Conservation (phyloP, 2,797 vertebrate species). For the Mus spretus region DNA sequence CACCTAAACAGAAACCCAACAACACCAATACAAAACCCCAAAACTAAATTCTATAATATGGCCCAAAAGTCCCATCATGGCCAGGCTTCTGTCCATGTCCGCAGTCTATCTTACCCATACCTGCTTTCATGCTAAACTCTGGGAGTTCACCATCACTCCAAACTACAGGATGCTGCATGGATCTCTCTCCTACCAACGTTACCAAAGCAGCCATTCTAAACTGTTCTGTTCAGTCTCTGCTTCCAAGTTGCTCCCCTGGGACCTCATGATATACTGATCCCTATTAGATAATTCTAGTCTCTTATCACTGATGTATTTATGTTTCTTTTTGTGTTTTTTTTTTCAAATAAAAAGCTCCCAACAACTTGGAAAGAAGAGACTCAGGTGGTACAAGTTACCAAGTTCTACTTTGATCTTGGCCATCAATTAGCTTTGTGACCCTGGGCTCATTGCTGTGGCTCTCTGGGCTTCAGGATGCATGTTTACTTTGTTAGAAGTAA, state of each 20-base stretch:
- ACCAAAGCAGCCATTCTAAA: not conserved
- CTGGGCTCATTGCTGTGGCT: constrained; percentile 7
- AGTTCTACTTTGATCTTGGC: not conserved
- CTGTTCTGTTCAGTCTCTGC: not conserved
- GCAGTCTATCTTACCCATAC: accelerated
- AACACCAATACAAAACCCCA: not conserved
- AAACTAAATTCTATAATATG: not conserved
- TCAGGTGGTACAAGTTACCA: not conserved
- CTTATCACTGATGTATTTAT: not conserved
- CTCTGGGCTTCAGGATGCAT: constrained; percentile 1
- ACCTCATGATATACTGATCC: not conserved
- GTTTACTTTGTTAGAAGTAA: not conserved
- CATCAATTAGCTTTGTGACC: not conserved
- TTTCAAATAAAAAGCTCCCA: not conserved
- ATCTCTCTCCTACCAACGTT: not conserved
- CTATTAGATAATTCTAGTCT: not conserved
- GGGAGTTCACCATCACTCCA: not conserved
- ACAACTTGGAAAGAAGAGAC: not conserved
- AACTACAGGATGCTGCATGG: not conserved
- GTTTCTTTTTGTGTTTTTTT: not conserved
- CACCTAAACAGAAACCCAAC: no score
- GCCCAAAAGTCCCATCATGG: not conserved
- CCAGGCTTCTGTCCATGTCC: not conserved
- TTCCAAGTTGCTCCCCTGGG: not conserved
- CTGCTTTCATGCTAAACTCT: not conserved